These are phyloP conservation scores for Merops nubicus DNA, from an alignment of 2,113 vertebrate genomes.

Conservation along the genomic window DNA sequence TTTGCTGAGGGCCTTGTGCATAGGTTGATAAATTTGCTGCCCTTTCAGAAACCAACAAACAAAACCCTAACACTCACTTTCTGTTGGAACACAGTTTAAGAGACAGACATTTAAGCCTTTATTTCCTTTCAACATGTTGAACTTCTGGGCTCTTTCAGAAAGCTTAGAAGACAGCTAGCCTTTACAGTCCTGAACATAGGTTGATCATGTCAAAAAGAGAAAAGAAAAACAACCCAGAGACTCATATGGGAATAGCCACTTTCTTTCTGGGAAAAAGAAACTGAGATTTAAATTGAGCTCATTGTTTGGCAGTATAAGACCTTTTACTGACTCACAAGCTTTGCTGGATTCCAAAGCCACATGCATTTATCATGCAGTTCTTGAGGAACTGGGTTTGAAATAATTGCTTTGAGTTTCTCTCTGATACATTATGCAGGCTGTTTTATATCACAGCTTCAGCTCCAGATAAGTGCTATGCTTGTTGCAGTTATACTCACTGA, in stretches of 20 bases:
- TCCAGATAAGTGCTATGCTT: neutral
- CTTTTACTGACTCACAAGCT: neutral
- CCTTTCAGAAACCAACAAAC: neutral
- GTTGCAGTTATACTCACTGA: neutral
- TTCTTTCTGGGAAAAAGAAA: neutral
- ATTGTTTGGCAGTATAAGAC: neutral
- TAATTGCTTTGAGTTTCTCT: neutral
- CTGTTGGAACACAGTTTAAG: neutral
- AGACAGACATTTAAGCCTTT: neutral
- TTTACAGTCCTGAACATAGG: neutral
- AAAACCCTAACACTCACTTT: neutral
- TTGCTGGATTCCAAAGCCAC: neutral
- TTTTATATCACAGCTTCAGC: neutral
- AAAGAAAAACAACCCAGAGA: neutral
- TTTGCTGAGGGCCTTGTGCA: neutral
- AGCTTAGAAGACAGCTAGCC: neutral
- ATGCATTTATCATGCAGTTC: neutral
- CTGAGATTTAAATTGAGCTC: neutral
- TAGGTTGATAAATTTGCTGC: rapidly evolving
- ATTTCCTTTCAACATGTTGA: neutral
- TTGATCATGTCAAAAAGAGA: neutral
- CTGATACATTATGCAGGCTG: neutral
- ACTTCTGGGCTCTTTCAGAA: neutral
- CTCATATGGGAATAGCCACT: neutral
- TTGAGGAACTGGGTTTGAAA: neutral